Percentiles rank a stretch among this genome's conserved stretches.
These are phyloP conservation scores for Styela plicata DNA, from an alignment of 23 tunicate genomes.

Conservation along the genomic window DNA sequence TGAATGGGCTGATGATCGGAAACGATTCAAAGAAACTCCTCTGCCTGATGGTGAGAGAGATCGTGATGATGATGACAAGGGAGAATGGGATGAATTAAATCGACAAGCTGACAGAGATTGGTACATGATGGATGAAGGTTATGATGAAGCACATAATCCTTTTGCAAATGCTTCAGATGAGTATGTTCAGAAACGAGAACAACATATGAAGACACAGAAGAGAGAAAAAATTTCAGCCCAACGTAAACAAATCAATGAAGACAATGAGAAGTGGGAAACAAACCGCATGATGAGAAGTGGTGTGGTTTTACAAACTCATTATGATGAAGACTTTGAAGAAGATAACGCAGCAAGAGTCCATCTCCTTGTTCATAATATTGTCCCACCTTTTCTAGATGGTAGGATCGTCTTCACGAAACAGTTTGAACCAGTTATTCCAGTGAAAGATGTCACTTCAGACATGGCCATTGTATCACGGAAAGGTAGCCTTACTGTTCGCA, in stretches of 20 bases:
- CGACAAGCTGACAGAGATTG: slow-evolving; percentile 96
- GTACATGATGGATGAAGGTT: slow-evolving; percentile 99
- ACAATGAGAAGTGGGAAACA: slow-evolving; percentile 98
- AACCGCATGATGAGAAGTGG: slow-evolving; percentile 98
- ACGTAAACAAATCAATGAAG: slow-evolving; percentile 95
- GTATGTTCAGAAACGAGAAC: slow-evolving; percentile 91
- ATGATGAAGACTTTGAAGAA: slow-evolving; percentile 96
- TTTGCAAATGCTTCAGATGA: slow-evolving; percentile 76
- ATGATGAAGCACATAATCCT: slow-evolving; percentile 90
- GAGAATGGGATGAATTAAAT: slow-evolving; percentile 86
- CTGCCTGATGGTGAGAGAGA: slow-evolving; percentile 4
- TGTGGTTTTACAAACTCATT: slow-evolving; percentile 78
- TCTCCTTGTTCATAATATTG: slow-evolving; percentile 94
- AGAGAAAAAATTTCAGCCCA: slow-evolving; percentile 86
- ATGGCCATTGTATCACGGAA: slow-evolving; percentile 95
- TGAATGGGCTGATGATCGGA: slow-evolving; percentile 69
- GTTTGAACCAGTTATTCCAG: slow-evolving; percentile 95
- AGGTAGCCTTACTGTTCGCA: slow-evolving; percentile 81
- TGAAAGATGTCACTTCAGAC: slow-evolving; percentile 98
- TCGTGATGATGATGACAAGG: slow-evolving; percentile 31
- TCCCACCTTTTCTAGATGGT: slow-evolving; percentile 98
- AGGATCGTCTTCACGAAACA: slow-evolving; percentile 98
- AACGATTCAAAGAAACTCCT: slow-evolving; percentile 32
- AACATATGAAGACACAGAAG: slow-evolving; percentile 87
- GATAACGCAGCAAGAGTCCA: slow-evolving; percentile 95